Conservation (phyloP, 2,888 invertebrate species). For the Clepsis dumicolana region DNA sequence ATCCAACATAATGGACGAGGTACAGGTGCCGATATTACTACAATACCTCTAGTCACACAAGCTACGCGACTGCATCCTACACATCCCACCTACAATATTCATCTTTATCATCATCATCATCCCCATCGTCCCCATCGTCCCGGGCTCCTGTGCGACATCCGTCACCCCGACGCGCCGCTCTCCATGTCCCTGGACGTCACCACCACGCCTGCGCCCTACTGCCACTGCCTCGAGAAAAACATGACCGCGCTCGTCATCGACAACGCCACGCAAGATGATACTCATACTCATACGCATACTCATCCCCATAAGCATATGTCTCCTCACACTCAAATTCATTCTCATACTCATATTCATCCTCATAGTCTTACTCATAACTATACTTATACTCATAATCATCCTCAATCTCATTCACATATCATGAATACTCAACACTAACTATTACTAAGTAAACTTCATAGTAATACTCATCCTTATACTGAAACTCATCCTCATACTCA, state of each 20-base stretch:
- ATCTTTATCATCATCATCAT: neutral
- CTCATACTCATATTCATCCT: constrained; percentile 1
- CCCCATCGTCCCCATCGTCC: constrained; percentile 98
- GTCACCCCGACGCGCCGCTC: constrained; percentile 93
- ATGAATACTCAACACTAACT: too few species aligned
- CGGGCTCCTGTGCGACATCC: constrained; percentile 98
- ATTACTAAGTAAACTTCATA: too few species aligned
- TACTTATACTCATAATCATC: too few species aligned
- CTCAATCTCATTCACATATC: too few species aligned
- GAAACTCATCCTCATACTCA: too few species aligned
- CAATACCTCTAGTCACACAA: too few species aligned
- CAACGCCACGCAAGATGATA: constrained; percentile 56
- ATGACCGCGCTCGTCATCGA: constrained; percentile 58
- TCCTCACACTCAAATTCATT: neutral
- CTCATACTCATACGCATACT: neutral
- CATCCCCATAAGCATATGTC: neutral
- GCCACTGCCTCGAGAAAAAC: constrained; percentile 75
- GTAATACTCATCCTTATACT: too few species aligned
- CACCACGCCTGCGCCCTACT: constrained; percentile 76
- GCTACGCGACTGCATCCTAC: too few species aligned
- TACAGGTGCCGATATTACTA: too few species aligned
- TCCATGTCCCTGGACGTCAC: constrained; percentile 85
- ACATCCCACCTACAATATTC: too few species aligned
- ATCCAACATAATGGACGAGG: too few species aligned
- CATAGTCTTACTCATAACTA: too few species aligned